These are phyloP conservation scores for Equus przewalskii DNA, from an alignment of 2,113 vertebrate species.

Conservation along the genomic window DNA sequence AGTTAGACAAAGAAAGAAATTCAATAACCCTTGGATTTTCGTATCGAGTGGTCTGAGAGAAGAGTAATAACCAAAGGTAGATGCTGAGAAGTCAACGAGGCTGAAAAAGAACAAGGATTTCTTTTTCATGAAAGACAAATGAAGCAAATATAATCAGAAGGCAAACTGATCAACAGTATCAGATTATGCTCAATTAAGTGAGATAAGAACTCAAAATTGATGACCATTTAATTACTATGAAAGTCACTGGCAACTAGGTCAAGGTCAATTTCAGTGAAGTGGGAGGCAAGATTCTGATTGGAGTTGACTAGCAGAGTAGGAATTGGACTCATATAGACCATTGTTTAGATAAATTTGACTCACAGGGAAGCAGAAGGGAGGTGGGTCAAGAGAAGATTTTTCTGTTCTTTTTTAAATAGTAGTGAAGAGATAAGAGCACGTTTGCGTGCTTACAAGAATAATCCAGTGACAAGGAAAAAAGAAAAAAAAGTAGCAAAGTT, in stretches of 20 bases:
- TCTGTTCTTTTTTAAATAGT: not conserved
- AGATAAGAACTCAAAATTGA: not conserved
- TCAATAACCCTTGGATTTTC: not conserved
- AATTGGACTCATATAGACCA: not conserved
- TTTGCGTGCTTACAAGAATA: not conserved
- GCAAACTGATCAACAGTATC: not conserved
- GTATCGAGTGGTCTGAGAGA: not conserved
- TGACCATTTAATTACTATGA: not conserved
- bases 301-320: not conserved
- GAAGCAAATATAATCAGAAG: not conserved
- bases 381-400: not conserved
- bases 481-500: not conserved
- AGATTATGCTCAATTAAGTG: not conserved
- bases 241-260: too few species aligned
- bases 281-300: not conserved
- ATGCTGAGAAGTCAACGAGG: not conserved
- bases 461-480: not conserved
- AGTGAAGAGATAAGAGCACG: not conserved
- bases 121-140: not conserved
- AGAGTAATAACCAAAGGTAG: not conserved
- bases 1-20: not conserved
- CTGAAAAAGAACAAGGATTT: not conserved
- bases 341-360: not conserved
- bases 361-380: not conserved
- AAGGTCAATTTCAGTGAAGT: not conserved